Evolutionary conservation across 2,888 invertebrate genomes (phyloP), one percentile per base, ranked within the genome.

Genomic region (Drosophila villosipedis): DNA sequence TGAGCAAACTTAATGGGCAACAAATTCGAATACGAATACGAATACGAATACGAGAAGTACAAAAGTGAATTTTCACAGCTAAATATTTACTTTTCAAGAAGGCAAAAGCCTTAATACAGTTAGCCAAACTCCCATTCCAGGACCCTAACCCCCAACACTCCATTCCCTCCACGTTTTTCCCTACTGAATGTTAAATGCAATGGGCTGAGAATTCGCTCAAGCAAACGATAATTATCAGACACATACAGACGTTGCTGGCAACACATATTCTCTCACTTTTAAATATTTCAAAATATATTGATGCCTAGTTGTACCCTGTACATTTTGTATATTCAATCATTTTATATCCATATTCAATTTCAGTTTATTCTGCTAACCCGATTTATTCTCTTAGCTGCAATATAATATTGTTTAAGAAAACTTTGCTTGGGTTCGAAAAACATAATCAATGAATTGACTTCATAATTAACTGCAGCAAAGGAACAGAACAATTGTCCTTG

Each of bases 161-260:
- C 19, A n/a, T 19, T 14, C 12, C 28, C 19, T 16, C 30, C 22
- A 39, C 19, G 57, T 30, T 57, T 22, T 12, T 39, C n/a, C 64
- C 41, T 49, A 64, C 70, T 50, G 35, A 22, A 41, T 39, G 47
- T 35, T 62, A 43, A 65, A 35, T 58, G 57, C 43, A 64, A 33
- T 33, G 53, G 64, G 47, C 49, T 59, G 64, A 68, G 41, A 54
- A 47, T 64, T 69, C 55, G 69, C 65, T 69, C 28, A 59, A 68
- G 64, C 76, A 84, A 88, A 80, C 85, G 89, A 84, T 90, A 84
- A 84, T 84, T 84, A 90, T 88, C 88, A 88, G 65, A 60, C 81
- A 65, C 63, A 57, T 57, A 73, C 76, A 81, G 37, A 28, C 41
- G 22, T 28, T 52, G 22, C 55, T 66, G 58, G 52, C 33, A 65